Conservation (phyloP, 2,113 vertebrate species). For the Azemiops feae region DNA sequence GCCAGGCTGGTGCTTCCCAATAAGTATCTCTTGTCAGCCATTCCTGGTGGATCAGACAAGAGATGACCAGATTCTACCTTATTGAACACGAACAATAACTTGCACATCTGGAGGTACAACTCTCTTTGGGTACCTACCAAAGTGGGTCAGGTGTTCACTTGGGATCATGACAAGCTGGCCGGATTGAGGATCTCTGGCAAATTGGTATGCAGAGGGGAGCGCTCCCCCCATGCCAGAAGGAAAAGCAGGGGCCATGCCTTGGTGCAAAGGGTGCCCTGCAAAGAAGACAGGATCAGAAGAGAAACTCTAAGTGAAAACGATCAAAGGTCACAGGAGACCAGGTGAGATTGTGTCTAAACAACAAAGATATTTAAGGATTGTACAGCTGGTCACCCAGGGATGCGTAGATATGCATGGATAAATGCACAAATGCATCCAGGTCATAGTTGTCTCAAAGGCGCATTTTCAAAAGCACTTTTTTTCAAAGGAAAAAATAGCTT, state of each 20-base stretch:
- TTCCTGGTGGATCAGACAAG: background rate
- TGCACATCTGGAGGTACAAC: background rate
- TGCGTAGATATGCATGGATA: background rate
- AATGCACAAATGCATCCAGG: background rate
- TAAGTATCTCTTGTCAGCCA: background rate
- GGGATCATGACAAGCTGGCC: constrained; percentile 94
- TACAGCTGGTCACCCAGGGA: background rate
- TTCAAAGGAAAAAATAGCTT: background rate
- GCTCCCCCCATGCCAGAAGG: constrained; percentile 84
- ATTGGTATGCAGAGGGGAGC: constrained; percentile 89
- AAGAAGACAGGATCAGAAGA: constrained; percentile 5
- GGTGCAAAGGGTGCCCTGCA: constrained; percentile 88
- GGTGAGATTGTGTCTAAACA: background rate
- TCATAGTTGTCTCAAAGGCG: background rate
- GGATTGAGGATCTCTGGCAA: constrained; percentile 92
- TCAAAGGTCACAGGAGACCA: background rate
- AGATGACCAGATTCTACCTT: background rate
- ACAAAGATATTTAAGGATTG: background rate
- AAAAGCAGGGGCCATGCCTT: constrained; percentile 87
- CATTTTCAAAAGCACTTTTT: background rate
- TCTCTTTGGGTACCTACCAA: constrained; percentile 68
- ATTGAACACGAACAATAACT: background rate
- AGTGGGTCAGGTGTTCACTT: constrained; percentile 91
- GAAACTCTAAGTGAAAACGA: background rate
- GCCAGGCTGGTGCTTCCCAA: background rate